These are phyloP conservation scores for Imbricaverruca yamaguchii DNA, from an alignment of 2,888 invertebrate species.

Conservation along the genomic window DNA sequence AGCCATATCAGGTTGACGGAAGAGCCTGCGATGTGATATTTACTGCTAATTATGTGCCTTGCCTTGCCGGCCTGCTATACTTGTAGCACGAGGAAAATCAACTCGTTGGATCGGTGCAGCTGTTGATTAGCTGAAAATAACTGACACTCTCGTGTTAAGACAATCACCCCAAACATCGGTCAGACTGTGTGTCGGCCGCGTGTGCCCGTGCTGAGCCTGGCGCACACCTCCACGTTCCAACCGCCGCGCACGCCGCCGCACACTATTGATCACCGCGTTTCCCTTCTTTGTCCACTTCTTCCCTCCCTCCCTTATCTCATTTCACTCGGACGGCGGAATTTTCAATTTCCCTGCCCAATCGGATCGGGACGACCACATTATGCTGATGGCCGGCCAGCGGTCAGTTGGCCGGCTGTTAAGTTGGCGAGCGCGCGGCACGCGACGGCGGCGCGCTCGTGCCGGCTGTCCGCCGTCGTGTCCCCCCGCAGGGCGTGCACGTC, in stretches of 20 bases:
- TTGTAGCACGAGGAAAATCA: too few species aligned
- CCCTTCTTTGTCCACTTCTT: conserved; percentile 17
- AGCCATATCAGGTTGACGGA: too few species aligned
- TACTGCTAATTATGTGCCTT: too few species aligned
- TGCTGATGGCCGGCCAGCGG: neutral
- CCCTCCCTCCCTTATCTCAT: conserved; percentile 17
- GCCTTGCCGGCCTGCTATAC: too few species aligned
- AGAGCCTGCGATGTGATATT: too few species aligned
- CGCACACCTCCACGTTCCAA: neutral
- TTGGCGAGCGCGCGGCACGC: neutral
- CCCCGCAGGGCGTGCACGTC: neutral
- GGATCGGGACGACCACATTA: neutral
- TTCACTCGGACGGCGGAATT: neutral
- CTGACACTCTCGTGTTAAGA: too few species aligned
- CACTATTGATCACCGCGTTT: neutral
- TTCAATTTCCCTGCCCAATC: conserved; percentile 13
- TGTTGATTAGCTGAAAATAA: too few species aligned
- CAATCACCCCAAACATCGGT: too few species aligned
- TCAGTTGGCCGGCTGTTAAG: conserved; percentile 4
- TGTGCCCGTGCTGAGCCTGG: too few species aligned
- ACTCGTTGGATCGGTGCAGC: too few species aligned
- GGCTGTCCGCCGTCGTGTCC: too few species aligned
- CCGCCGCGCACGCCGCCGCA: neutral
- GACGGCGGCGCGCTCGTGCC: too few species aligned
- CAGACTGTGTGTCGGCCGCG: neutral